Evolutionary conservation across 1,140 invertebrate genomes (phyloP).

Genomic region (Mactra quadrangularis): DNA sequence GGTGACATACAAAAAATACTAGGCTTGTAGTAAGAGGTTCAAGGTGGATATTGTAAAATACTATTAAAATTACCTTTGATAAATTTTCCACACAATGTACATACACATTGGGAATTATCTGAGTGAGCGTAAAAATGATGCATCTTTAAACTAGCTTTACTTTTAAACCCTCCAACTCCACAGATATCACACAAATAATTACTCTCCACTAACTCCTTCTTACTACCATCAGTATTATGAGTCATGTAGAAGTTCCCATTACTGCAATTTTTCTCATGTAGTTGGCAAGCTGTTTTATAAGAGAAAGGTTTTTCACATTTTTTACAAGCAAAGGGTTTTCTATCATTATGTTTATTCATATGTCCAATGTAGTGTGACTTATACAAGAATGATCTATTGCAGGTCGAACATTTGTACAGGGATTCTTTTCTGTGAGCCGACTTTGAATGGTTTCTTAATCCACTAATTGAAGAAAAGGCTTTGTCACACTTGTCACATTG

Average conservation of each 20-base stretch:
- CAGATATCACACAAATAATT: conserved; percentile 26
- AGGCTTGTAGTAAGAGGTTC: too few relatives aligned
- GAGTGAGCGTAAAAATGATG: conserved; percentile 23
- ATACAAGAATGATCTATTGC: conserved; percentile 19
- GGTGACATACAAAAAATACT: too few relatives aligned
- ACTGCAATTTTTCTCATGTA: conserved; percentile 26
- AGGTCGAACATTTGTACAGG: not conserved
- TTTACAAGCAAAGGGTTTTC: conserved; percentile 15
- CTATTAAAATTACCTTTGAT: conserved; percentile 35
- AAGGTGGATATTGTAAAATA: too few relatives aligned
- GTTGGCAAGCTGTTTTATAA: conserved; percentile 10
- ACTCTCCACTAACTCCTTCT: not conserved
- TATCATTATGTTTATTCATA: conserved; percentile 14
- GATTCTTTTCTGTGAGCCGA: not conserved
- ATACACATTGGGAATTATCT: not conserved
- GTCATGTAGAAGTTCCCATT: not conserved
- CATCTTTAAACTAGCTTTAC: conserved; percentile 13
- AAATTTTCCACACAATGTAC: conserved; percentile 19
- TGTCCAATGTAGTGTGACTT: conserved; percentile 30
- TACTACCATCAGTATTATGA: conserved; percentile 17
- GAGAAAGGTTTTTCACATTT: conserved; percentile 14
- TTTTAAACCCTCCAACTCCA: not conserved
- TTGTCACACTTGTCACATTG: conserved; percentile 24
- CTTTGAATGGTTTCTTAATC: conserved; percentile 14
- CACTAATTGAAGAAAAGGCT: conserved; percentile 23